Evolutionary conservation across 2,113 vertebrate species (phyloP).

Genomic region (Corvus hawaiiensis): DNA sequence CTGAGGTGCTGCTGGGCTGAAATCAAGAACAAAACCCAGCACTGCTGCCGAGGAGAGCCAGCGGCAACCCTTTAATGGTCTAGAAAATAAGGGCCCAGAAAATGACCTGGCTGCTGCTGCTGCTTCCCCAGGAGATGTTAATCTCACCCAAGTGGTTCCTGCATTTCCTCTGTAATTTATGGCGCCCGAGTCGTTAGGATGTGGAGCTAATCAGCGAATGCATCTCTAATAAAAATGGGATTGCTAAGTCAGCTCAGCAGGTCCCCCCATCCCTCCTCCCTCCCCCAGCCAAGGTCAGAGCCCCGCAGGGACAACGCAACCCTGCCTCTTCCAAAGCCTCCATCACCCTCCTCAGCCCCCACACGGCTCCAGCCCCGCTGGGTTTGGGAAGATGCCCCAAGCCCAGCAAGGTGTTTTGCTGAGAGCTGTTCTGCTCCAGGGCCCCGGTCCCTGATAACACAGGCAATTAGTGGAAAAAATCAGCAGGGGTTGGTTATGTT

Average conservation of each 20-base stretch:
- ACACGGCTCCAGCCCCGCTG: background rate
- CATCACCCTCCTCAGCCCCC: background rate
- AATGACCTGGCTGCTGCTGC: background rate
- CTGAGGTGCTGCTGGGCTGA: background rate
- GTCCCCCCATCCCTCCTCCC: background rate
- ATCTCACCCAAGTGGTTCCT: background rate
- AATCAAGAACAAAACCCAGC: background rate
- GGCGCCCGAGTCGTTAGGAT: background rate
- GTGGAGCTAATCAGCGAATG: conserved; percentile 8
- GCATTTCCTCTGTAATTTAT: conserved; percentile 5
- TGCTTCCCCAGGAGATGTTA: background rate
- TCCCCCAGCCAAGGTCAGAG: background rate
- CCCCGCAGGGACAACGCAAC: background rate
- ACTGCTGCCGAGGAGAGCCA: background rate
- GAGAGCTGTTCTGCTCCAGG: background rate
- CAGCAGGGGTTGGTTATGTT: background rate
- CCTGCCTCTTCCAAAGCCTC: background rate
- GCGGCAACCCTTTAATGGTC: background rate
- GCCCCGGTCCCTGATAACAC: background rate
- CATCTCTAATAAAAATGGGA: background rate
- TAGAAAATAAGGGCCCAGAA: conserved; percentile 1
- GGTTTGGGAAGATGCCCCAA: background rate
- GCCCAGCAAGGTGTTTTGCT: background rate
- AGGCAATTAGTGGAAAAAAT: background rate
- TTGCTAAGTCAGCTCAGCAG: background rate